Conservation (phyloP, 2,888 invertebrate genomes). For the Diadromus collaris region DNA sequence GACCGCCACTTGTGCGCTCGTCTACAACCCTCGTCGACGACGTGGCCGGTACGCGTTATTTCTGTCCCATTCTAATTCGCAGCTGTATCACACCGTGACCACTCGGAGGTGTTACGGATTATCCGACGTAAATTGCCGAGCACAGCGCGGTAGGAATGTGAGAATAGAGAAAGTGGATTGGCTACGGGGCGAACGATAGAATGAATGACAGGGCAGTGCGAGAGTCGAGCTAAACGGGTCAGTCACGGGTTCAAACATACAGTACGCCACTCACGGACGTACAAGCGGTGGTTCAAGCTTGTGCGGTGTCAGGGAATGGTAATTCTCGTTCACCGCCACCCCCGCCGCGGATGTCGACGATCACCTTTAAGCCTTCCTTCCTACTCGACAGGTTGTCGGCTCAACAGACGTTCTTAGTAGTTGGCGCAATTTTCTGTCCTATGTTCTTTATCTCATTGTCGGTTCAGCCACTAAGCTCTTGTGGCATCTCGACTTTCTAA, state of each 20-base stretch:
- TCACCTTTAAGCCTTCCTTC: conserved; percentile 38
- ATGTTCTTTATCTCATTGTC: neutral
- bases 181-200: conserved; percentile 24
- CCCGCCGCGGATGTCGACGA: conserved; percentile 51
- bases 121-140: conserved; percentile 60
- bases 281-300: conserved; percentile 55
- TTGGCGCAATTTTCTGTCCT: neutral
- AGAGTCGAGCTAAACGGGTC: conserved; percentile 52
- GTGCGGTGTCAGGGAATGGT: conserved; percentile 58
- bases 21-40: conserved; percentile 29
- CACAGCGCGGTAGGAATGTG: conserved; percentile 22
- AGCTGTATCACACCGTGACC: conserved; percentile 61
- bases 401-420: neutral
- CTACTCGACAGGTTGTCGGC: conserved; percentile 16
- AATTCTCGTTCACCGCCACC: conserved; percentile 58
- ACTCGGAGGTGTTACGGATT: conserved; percentile 61
- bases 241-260: conserved; percentile 36
- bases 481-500: too few species aligned
- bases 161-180: conserved; percentile 12
- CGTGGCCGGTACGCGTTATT: conserved; percentile 50
- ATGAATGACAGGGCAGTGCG: conserved; percentile 37
- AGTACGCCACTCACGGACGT: conserved; percentile 13
- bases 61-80: conserved; percentile 56
- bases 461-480: neutral
- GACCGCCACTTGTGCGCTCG: conserved; percentile 20